Conservation (phyloP, 30 jellyfish, hydroid and myxozoan species). For the Turritopsis rubra region DNA sequence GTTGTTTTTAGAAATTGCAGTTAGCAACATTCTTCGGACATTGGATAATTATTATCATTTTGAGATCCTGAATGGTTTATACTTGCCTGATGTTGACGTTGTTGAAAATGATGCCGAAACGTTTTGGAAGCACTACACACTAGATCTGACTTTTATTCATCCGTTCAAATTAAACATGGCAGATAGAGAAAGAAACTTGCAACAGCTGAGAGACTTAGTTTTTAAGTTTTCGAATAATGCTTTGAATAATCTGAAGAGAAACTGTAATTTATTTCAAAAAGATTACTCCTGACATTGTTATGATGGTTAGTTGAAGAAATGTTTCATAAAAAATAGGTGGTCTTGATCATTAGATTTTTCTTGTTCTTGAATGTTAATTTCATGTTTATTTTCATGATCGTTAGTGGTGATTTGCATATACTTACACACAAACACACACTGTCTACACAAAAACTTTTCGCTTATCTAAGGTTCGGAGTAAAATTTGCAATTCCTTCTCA, state of each 20-base stretch:
- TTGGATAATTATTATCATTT: slow-evolving; percentile 38
- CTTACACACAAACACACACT: too few species aligned
- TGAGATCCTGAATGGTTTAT: slow-evolving; percentile 57
- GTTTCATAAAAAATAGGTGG: too few species aligned
- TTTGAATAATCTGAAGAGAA: neutral
- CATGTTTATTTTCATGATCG: too few species aligned
- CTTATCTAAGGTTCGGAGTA: too few species aligned
- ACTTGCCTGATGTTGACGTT: slow-evolving; percentile 69
- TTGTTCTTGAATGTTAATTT: too few species aligned
- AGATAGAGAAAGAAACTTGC: neutral
- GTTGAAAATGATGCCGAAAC: slow-evolving; percentile 38
- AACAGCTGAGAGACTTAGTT: neutral
- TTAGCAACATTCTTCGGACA: slow-evolving; percentile 51
- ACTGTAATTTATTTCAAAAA: neutral
- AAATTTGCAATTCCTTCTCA: too few species aligned
- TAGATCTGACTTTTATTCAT: slow-evolving; percentile 61
- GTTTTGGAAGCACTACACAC: slow-evolving; percentile 67
- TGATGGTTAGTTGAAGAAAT: neutral
- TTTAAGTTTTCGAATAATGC: neutral
- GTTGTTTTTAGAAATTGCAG: slow-evolving; percentile 70
- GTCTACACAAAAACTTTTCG: too few species aligned
- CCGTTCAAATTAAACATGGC: slow-evolving; percentile 63
- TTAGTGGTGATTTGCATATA: too few species aligned
- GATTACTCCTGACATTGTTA: neutral
- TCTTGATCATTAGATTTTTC: too few species aligned